Percentiles rank a stretch among this genome's conserved stretches.
phyloP scores from a whole-genome alignment of 2,113 vertebrate species.

The Syrrhaptes paradoxus region DNA sequence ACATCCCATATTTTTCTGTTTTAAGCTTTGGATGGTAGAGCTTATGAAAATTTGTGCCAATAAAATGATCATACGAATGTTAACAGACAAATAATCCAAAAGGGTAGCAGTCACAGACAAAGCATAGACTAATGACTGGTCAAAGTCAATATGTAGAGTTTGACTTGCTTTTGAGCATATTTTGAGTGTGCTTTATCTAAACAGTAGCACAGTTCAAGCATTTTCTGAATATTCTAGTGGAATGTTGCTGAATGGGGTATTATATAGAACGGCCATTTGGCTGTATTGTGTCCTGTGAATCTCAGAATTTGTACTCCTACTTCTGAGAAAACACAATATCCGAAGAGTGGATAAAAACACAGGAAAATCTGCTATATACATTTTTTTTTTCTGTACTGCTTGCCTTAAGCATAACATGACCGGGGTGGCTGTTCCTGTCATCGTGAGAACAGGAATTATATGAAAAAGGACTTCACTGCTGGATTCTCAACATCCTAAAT shows the following conservation, averaged over 20 bases:
- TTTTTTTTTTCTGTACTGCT: not conserved
- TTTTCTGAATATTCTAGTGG: not conserved
- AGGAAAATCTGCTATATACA: not conserved
- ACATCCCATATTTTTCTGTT: not conserved
- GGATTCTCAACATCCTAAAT: not conserved
- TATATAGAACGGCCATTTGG: fast-evolving
- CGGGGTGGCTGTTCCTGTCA: not conserved
- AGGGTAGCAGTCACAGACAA: not conserved
- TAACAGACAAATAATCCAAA: not conserved
- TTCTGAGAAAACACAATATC: not conserved
- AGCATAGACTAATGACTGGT: not conserved
- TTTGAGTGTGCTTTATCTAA: not conserved
- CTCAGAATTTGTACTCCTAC: not conserved
- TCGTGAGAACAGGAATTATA: not conserved
- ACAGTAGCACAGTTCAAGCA: not conserved
- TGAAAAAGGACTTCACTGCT: not conserved
- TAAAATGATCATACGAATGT: not conserved
- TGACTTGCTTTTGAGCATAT: not conserved
- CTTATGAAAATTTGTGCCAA: not conserved
- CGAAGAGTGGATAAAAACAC: not conserved
- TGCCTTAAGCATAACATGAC: not conserved
- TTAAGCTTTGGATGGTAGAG: not conserved
- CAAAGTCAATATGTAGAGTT: not conserved
- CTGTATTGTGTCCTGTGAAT: not conserved
- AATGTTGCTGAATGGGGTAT: not conserved